Percentiles rank a stretch among this genome's conserved stretches.
phyloP scores from a whole-genome alignment of 2,888 invertebrate genomes.

The Caenorhabditis becei region DNA sequence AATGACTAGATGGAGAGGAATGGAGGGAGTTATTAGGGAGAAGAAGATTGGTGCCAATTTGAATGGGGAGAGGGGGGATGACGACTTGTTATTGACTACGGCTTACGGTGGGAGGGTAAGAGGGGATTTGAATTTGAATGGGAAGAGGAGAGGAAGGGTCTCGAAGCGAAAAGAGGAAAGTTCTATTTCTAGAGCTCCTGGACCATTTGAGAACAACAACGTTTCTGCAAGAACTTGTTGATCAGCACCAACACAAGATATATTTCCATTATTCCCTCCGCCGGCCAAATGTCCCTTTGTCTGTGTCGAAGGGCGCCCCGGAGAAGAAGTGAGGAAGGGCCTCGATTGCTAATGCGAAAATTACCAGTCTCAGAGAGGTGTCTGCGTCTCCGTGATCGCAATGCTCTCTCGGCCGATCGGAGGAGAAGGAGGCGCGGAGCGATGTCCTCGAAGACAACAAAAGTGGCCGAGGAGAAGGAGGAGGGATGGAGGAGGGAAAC shows the following conservation, averaged over 20 bases:
- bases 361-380: slow-evolving; percentile 53
- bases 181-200: no score
- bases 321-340: not conserved
- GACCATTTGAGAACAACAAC: not conserved
- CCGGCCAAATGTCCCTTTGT: slow-evolving; percentile 49
- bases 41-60: slow-evolving; percentile 32
- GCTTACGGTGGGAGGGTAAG: slow-evolving; percentile 3
- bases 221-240: no score
- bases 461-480: not conserved
- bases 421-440: slow-evolving; percentile 9
- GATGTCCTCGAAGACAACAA: slow-evolving; percentile 56
- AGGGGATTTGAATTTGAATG: slow-evolving; percentile 35
- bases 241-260: slow-evolving; percentile 27
- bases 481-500: not conserved
- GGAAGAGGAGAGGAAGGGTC: slow-evolving; percentile 26
- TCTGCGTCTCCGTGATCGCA: slow-evolving; percentile 26
- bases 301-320: slow-evolving; percentile 4
- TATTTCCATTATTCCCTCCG: slow-evolving; percentile 24
- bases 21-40: slow-evolving; percentile 8
- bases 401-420: slow-evolving; percentile 20
- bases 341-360: slow-evolving; percentile 61
- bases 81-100: slow-evolving; percentile 1
- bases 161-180: slow-evolving; percentile 27
- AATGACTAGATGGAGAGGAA: not conserved
- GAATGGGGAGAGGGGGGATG: slow-evolving; percentile 14